Evolutionary conservation across 2,797 vertebrate genomes (phyloP).

Genomic region (Sciurus vulgaris): DNA sequence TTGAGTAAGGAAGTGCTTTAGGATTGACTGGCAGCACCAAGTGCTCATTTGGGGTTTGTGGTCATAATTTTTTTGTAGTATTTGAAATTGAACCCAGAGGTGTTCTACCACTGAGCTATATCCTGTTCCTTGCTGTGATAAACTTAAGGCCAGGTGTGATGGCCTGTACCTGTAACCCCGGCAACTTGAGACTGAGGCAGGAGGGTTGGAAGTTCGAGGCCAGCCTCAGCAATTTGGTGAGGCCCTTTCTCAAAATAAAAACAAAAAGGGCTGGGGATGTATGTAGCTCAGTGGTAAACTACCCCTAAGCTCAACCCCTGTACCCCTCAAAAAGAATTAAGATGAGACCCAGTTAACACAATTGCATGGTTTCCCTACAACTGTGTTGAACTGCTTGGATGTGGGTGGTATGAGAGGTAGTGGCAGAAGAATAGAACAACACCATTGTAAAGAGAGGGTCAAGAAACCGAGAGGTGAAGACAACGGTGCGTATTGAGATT

Average conservation of each 20-base stretch:
- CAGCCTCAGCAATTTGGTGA: no score
- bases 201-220: no score
- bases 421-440: not conserved
- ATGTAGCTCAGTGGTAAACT: no score
- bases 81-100: not conserved
- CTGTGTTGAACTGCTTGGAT: not conserved
- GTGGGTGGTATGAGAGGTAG: not conserved
- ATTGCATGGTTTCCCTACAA: not conserved
- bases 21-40: not conserved
- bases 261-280: no score
- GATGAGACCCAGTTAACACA: not conserved
- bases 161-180: no score
- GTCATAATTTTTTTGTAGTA: not conserved
- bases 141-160: no score
- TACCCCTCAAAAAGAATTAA: not conserved
- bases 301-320: no score
- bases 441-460: not conserved
- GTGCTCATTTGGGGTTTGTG: not conserved
- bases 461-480: not conserved
- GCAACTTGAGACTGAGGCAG: no score
- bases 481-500: not conserved
- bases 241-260: no score
- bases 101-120: not conserved
- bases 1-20: constrained; percentile 34
- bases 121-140: no score